Percentiles rank a stretch among this genome's conserved stretches.
These are phyloP conservation scores for Chouioia cunea DNA, from an alignment of 2,888 invertebrate species.

Conservation along the genomic window DNA sequence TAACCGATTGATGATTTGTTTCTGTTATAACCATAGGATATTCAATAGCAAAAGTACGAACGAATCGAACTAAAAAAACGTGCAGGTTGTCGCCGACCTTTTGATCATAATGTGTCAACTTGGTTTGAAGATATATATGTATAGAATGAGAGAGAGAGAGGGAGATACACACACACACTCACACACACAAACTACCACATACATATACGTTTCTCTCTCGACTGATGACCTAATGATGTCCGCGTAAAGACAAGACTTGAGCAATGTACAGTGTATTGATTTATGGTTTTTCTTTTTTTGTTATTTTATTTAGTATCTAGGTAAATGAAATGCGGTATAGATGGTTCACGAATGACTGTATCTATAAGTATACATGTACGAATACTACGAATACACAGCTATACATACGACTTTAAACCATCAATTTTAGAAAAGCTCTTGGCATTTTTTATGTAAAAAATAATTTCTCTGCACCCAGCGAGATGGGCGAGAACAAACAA, in stretches of 20 bases:
- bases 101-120: neutral
- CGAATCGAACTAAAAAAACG: conserved; percentile 9
- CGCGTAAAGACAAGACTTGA: neutral
- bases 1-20: conserved; percentile 41
- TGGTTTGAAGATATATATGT: no score
- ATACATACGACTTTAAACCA: conserved; percentile 1
- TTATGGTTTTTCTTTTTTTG: neutral
- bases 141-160: no score
- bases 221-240: neutral
- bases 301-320: neutral
- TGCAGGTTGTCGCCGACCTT: conserved; percentile 6
- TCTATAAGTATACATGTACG: conserved; percentile 18
- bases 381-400: conserved; percentile 15
- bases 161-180: no score
- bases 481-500: conserved; percentile 11
- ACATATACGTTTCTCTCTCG: neutral
- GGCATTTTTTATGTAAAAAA: conserved; percentile 33
- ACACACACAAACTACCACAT: neutral
- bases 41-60: conserved; percentile 12
- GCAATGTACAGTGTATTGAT: conserved; percentile 10
- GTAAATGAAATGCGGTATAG: conserved; percentile 2
- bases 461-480: conserved; percentile 6
- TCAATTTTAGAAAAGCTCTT: conserved; percentile 12
- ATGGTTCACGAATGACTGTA: conserved; percentile 2
- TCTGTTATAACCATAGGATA: conserved; percentile 27